Evolutionary conservation across 2,888 invertebrate species (phyloP).

Genomic region (Limnephilus lunatus): DNA sequence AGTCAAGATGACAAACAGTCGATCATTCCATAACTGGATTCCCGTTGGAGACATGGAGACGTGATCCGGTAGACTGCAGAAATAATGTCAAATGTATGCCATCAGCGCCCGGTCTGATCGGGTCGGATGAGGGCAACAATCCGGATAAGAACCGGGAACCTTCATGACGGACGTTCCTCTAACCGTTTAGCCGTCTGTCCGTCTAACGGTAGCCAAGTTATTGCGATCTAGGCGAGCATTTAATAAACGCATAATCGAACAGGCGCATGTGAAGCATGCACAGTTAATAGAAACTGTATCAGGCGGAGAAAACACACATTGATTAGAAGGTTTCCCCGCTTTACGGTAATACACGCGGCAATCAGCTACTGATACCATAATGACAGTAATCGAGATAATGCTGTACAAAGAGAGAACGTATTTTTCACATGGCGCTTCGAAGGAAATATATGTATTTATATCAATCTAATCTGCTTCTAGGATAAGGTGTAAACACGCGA

Average conservation of each 20-base stretch:
- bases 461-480: not conserved
- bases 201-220: constrained; percentile 40
- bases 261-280: constrained; percentile 31
- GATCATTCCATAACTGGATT: constrained; percentile 14
- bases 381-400: not conserved
- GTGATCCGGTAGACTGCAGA: not conserved
- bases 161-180: constrained; percentile 41
- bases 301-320: not conserved
- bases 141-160: constrained; percentile 25
- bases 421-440: not conserved
- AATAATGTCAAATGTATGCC: constrained; percentile 38
- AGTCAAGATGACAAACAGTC: not conserved
- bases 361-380: not conserved
- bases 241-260: constrained; percentile 31
- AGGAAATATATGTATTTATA: not conserved
- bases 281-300: constrained; percentile 41
- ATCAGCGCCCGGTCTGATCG: constrained; percentile 13
- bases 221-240: constrained; percentile 23
- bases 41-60: constrained; percentile 4
- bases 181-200: constrained; percentile 3
- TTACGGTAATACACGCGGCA: not conserved
- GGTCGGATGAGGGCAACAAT: constrained; percentile 12
- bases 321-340: constrained; percentile 24
- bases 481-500: not conserved
- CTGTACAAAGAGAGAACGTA: not conserved